Conservation (phyloP, 2,888 invertebrate genomes). For the Chrysodeixis includens region DNA sequence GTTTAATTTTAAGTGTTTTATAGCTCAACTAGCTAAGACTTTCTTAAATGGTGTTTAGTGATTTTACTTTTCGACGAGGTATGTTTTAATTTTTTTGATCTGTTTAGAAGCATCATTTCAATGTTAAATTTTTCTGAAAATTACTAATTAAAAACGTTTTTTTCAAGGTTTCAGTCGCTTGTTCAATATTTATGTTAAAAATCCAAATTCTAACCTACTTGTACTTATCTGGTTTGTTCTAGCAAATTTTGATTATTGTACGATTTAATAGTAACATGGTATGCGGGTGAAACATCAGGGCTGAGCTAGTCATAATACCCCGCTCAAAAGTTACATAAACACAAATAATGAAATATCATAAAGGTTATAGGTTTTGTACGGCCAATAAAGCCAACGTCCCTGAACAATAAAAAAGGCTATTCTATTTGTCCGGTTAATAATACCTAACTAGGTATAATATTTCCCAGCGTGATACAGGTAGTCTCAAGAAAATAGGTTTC, state of each 20-base stretch:
- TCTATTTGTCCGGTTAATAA: conserved; percentile 39
- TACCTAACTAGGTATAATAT: conserved; percentile 39
- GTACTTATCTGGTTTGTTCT: too few relatives aligned
- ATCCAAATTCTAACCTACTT: too few relatives aligned
- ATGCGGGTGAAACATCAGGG: too few relatives aligned
- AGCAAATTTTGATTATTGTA: too few relatives aligned
- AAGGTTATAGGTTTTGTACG: conserved; percentile 26
- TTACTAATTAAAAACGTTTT: too few relatives aligned
- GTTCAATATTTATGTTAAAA: too few relatives aligned
- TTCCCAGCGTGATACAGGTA: conserved; percentile 37
- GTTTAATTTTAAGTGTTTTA: conserved; percentile 27
- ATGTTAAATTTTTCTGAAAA: too few relatives aligned
- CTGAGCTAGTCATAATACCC: conserved; percentile 3
- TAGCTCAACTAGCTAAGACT: not conserved
- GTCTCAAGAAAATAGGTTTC: conserved; percentile 44
- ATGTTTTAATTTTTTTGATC: too few relatives aligned
- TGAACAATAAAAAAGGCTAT: conserved; percentile 28
- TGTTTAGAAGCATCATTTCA: too few relatives aligned
- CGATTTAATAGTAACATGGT: too few relatives aligned
- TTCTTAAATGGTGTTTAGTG: too few relatives aligned
- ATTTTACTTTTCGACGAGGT: not conserved
- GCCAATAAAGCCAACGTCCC: conserved; percentile 32
- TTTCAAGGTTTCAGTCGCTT: too few relatives aligned
- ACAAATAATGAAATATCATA: conserved; percentile 20
- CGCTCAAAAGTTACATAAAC: conserved; percentile 13